A percentile compares a stretch with the other conserved stretches of the same genome.
Conservation (phyloP, 2,888 invertebrate genomes). For the Amphipyra tragopoginis region DNA sequence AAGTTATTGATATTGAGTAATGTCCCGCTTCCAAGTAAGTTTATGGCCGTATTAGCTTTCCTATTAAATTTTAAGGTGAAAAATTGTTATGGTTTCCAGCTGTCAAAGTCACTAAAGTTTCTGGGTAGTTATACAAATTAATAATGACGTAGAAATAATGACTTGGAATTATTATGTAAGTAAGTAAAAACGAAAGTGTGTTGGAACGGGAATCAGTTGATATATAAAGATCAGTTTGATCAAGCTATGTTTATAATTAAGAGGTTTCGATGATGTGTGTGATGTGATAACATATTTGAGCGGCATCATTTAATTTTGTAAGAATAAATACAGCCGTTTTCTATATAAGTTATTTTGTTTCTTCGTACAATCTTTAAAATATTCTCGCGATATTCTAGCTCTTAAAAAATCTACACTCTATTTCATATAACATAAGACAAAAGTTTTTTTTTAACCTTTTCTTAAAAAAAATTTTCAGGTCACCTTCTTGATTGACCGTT, state of each 20-base stretch:
- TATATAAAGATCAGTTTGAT: constrained; percentile 34
- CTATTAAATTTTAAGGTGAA: constrained; percentile 58
- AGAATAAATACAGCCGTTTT: background rate
- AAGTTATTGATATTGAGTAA: constrained; percentile 67
- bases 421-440: no score
- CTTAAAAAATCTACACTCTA: no score
- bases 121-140: constrained; percentile 48
- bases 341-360: no score
- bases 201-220: constrained; percentile 18
- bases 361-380: no score
- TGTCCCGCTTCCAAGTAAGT: constrained; percentile 54
- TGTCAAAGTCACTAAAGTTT: constrained; percentile 48
- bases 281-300: background rate
- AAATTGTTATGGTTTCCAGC: constrained; percentile 60
- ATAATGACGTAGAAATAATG: constrained; percentile 44
- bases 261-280: constrained; percentile 6
- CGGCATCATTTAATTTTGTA: background rate
- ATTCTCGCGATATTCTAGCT: no score
- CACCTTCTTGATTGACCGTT: no score
- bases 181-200: constrained; percentile 49
- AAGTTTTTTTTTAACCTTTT: no score
- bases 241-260: constrained; percentile 14
- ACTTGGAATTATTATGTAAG: constrained; percentile 31
- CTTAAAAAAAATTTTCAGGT: no score
- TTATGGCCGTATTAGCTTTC: constrained; percentile 61